These are phyloP conservation scores for Condylostylus longicornis DNA, from an alignment of 1,140 invertebrate species.

Conservation along the genomic window DNA sequence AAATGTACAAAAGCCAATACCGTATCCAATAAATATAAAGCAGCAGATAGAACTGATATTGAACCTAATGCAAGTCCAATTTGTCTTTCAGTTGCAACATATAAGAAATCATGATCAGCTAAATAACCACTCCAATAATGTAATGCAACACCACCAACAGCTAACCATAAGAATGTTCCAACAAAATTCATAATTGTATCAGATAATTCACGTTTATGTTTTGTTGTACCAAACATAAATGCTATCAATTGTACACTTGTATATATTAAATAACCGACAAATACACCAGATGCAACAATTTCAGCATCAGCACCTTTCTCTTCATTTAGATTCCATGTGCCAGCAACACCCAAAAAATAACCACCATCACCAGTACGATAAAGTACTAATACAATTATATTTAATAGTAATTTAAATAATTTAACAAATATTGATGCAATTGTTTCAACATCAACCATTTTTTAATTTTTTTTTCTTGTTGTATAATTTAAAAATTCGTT, in stretches of 20 bases:
- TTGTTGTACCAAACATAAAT: conserved; percentile 54
- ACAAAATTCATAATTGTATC: conserved; percentile 78
- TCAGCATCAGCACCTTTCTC: conserved; percentile 71
- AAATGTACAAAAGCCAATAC: conserved; percentile 58
- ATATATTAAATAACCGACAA: conserved; percentile 72
- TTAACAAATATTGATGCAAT: conserved; percentile 62
- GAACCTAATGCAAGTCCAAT: conserved; percentile 64
- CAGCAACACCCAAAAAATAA: conserved; percentile 66
- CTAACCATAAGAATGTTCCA: conserved; percentile 65
- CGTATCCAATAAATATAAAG: conserved; percentile 59
- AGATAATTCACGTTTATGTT: conserved; percentile 51
- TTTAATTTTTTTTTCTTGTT: conserved; percentile 21
- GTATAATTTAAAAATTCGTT: too few species aligned
- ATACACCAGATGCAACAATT: conserved; percentile 68
- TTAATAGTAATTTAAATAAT: conserved; percentile 46
- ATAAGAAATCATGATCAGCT: conserved; percentile 52
- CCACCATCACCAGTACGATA: conserved; percentile 69
- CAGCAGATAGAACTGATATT: conserved; percentile 59
- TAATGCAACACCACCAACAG: conserved; percentile 63
- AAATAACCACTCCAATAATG: conserved; percentile 78
- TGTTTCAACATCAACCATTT: conserved; percentile 58
- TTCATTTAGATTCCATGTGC: conserved; percentile 77
- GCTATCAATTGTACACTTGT: conserved; percentile 53
- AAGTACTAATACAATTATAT: conserved; percentile 31
- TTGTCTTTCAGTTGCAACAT: conserved; percentile 50